Evolutionary conservation across 2,113 vertebrate species (phyloP).

Genomic region (Pomatorhinus ruficollis): DNA sequence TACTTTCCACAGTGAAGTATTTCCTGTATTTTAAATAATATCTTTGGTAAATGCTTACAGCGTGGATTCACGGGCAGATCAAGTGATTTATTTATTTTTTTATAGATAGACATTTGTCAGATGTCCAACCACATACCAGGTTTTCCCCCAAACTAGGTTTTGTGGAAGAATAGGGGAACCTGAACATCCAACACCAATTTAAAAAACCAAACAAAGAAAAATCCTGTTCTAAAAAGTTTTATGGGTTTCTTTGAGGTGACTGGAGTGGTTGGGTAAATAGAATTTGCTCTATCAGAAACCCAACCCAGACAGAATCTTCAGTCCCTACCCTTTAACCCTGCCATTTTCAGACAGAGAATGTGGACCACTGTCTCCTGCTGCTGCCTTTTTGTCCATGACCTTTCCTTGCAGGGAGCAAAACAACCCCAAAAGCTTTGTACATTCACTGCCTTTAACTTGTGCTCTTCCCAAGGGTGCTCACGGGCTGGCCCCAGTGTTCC

Average conservation of each 20-base stretch:
- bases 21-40: not conserved
- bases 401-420: not conserved
- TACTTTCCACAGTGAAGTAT: not conserved
- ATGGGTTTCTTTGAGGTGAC: not conserved
- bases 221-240: not conserved
- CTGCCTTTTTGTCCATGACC: not conserved
- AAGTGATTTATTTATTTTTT: not conserved
- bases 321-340: not conserved
- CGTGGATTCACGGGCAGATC: not conserved
- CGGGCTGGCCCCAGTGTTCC: not conserved
- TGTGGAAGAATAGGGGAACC: not conserved
- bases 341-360: not conserved
- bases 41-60: not conserved
- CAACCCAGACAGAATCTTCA: not conserved
- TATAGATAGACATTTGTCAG: not conserved
- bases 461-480: not conserved
- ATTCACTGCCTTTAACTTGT: not conserved
- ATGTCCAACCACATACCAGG: not conserved
- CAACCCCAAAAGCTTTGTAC: not conserved
- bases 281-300: not conserved
- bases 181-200: not conserved
- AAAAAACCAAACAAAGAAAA: not conserved
- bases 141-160: not conserved
- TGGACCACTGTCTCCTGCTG: not conserved
- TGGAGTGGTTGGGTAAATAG: not conserved